Evolutionary conservation across 1,140 invertebrate genomes (phyloP), one percentile per base, ranked within the genome.

Genomic region (Probaryconus sp.): DNA sequence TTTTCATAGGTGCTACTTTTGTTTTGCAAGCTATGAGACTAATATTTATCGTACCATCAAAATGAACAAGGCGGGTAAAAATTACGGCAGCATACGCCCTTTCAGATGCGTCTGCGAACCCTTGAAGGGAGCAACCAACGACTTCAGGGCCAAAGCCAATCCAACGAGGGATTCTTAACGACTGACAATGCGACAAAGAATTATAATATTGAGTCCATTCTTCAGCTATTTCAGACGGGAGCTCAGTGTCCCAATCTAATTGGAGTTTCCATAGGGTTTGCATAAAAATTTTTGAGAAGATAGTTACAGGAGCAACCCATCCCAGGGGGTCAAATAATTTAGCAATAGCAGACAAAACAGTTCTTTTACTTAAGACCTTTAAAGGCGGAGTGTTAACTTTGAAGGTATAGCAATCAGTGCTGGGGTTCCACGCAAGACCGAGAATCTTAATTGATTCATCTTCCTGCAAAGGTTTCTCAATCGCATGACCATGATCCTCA

Each of bases 21-120:
- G 82, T 77, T 43, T 83, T 83, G 3, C 78, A 55, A 4, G 60
- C 55, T 2, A 82, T 5, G 0, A 82, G 17, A 35, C 37, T 37
- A 4, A 79, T 48, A 5, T 40, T 20, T 2, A 71, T 48, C 5
- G 5, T 16, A 5, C 20, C 11, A 11, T n/a, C 13, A 35, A 9
- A 2, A 13, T 1, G 5, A 2, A 31, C 7, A 1, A 50, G 13
- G 5, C 20, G 16, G 6, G 20, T 9, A 9, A 18, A 42, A 9
- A 42, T 9, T 42, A 9, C 38, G n/a, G 38, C 38, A 7, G 38
- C 38, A 20, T 20, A 42, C n/a, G 17, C 38, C 4, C 14, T n/a
- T 3, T 21, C 20, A 10, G 16, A 42, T 1, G 38, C 38, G n/a
- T 42, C 38, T 10, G 38, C 17, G 4, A 42, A 42, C 20, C 14